Conservation (phyloP, 2,888 invertebrate species). For the Nemapogon koenigi region DNA sequence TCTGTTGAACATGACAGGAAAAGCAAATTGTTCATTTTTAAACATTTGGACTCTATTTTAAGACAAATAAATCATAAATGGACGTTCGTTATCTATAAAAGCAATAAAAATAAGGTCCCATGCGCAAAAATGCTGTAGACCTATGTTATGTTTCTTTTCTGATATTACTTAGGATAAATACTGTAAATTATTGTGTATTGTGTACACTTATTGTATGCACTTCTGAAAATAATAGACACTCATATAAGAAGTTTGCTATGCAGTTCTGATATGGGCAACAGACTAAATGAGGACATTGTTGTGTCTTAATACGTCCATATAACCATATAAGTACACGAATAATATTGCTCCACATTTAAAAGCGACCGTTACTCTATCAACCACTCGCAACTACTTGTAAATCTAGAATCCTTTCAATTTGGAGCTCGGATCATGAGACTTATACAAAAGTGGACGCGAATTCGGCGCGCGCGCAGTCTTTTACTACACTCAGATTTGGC, state of each 20-base stretch:
- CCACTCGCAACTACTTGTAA: conserved; percentile 24
- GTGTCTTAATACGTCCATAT: background rate
- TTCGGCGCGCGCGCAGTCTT: conserved; percentile 37
- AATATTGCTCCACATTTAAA: background rate
- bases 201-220: background rate
- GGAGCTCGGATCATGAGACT: conserved; percentile 18
- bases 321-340: background rate
- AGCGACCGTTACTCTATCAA: too few species aligned
- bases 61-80: too few species aligned
- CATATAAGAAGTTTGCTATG: background rate
- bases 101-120: too few species aligned
- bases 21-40: too few species aligned
- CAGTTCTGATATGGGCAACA: background rate
- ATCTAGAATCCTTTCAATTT: conserved; percentile 49
- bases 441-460: conserved; percentile 52
- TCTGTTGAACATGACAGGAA: too few species aligned
- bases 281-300: background rate
- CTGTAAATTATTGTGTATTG: too few species aligned
- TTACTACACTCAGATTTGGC: conserved; percentile 17
- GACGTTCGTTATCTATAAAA: too few species aligned
- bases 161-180: too few species aligned
- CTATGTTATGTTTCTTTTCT: too few species aligned
- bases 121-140: too few species aligned
- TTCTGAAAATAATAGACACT: background rate
- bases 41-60: too few species aligned